phyloP scores from a whole-genome alignment of 30 jellyfish, hydroid and myxozoan species.

The Cassiopea xamachana region DNA sequence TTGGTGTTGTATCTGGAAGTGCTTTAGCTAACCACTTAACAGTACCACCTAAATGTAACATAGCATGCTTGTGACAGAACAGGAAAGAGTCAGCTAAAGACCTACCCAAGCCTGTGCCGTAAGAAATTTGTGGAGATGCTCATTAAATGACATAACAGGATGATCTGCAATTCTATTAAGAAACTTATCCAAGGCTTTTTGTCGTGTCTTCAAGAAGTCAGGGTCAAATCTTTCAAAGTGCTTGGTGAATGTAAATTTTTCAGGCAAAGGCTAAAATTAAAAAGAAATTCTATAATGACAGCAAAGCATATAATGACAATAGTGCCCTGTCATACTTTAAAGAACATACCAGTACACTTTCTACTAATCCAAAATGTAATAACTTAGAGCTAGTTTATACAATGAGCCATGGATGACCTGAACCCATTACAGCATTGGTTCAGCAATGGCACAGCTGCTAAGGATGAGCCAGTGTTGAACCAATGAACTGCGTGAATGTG shows the following conservation, averaged over 20 bases:
- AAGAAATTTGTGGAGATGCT: constrained; percentile 76
- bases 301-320: neutral
- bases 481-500: too few species aligned
- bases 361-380: too few species aligned
- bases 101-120: constrained; percentile 99
- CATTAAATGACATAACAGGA: constrained; percentile 97
- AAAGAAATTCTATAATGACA: neutral
- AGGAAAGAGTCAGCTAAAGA: neutral
- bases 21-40: too few species aligned
- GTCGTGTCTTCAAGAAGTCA: constrained; percentile 94
- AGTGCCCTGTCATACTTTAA: neutral
- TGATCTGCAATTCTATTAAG: constrained; percentile 89
- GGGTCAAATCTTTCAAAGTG: constrained; percentile 92
- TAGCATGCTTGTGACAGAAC: neutral
- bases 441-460: too few species aligned
- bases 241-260: constrained; percentile 92
- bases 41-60: too few species aligned
- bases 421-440: too few species aligned
- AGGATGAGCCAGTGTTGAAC: too few species aligned
- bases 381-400: too few species aligned
- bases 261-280: constrained; percentile 90
- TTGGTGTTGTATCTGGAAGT: too few species aligned
- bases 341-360: neutral
- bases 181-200: constrained; percentile 95
- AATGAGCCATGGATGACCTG: too few species aligned